phyloP scores from a whole-genome alignment of 2,797 vertebrate genomes.

The Nasua narica region DNA sequence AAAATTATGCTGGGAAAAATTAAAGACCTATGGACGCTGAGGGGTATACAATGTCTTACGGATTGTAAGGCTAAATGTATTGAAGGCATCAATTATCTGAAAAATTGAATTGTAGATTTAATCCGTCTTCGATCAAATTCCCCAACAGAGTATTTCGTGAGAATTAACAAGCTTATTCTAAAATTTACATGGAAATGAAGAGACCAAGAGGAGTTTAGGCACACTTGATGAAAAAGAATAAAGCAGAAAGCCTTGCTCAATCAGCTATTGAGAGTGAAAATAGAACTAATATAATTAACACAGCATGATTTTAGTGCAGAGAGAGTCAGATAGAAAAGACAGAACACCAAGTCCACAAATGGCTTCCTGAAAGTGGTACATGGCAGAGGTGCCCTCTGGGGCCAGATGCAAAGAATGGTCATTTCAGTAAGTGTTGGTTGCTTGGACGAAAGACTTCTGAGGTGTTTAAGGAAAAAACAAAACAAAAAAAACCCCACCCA shows the following conservation, averaged over 20 bases:
- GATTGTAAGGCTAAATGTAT: background rate
- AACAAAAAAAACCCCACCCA: background rate
- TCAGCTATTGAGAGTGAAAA: background rate
- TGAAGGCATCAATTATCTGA: background rate
- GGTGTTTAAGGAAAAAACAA: background rate
- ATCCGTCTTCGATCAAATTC: background rate
- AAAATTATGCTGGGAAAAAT: background rate
- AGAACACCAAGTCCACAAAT: background rate
- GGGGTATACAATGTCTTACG: background rate
- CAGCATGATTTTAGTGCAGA: background rate
- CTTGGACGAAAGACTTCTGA: background rate
- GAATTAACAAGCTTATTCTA: background rate
- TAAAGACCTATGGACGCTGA: background rate
- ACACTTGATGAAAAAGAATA: background rate
- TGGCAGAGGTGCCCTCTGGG: no score
- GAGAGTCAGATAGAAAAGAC: background rate
- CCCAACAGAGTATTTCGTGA: background rate
- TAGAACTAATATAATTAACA: background rate
- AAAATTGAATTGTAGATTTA: background rate
- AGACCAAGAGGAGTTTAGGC: background rate
- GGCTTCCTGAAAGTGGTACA: accelerated
- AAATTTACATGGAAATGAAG: background rate
- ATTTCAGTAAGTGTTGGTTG: background rate
- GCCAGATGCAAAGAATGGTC: accelerated
- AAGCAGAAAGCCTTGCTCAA: background rate